Percentiles rank a stretch among this genome's conserved stretches.
phyloP scores from a whole-genome alignment of 1,140 invertebrate species.

The Leptonema lineaticorne region DNA sequence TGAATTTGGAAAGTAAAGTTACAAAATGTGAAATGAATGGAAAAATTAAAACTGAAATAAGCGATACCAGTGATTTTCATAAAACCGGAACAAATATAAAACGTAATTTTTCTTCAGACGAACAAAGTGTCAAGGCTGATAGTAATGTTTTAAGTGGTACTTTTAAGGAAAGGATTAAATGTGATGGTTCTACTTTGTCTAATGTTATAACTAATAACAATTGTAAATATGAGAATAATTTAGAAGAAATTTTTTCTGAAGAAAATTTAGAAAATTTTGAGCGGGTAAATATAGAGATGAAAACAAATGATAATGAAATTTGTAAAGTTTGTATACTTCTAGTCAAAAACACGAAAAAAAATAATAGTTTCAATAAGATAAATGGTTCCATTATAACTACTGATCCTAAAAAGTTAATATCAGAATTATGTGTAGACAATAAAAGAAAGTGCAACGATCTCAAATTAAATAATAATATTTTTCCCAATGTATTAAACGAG shows the following conservation, averaged over 20 bases:
- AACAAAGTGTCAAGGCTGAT: neutral
- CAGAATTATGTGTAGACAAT: neutral
- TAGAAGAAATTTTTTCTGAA: constrained; percentile 27
- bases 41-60: neutral
- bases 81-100: neutral
- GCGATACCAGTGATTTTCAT: too few relatives aligned
- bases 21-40: neutral
- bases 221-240: constrained; percentile 20
- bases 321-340: constrained; percentile 40
- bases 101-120: neutral
- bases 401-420: neutral
- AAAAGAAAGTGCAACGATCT: too few relatives aligned
- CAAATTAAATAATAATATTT: too few relatives aligned
- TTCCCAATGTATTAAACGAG: neutral
- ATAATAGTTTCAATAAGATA: constrained; percentile 11
- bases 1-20: neutral
- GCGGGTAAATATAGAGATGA: constrained; percentile 40
- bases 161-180: neutral
- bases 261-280: constrained; percentile 38
- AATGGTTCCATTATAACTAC: neutral
- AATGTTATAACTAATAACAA: constrained; percentile 33
- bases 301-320: constrained; percentile 37
- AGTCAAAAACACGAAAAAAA: constrained; percentile 34
- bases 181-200: neutral
- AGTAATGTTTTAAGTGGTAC: neutral